Base-by-base conservation (phyloP, 2,888 invertebrate species). In the Meiosimyza decipiens region DNA sequence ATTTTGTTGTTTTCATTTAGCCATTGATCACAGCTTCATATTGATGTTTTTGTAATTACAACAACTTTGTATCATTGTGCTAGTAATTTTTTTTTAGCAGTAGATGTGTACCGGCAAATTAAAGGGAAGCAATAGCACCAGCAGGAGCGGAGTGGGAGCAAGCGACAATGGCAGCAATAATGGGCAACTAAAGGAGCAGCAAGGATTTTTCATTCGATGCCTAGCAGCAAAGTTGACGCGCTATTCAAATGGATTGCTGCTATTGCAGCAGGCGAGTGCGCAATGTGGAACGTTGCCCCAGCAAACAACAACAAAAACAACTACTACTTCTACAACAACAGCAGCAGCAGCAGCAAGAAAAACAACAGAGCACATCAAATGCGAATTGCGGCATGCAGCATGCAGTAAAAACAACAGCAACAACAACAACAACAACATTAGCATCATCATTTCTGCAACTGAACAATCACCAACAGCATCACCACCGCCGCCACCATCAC, bases 141-240 rank as follows among this genome's bases (percentile, higher is more conserved):
- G 40, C 40, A 40, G 40, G 40, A 40, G 40, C 40, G 40, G 60
- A 63, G 18, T 47, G 33, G 33, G 49, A 28, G 55, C 47, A 67
- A 40, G 47, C 47, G 64, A 55, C 47, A 54, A 63, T 62, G 28
- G 63, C 63, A 54, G 57, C 57, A 50, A 70, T 70, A 78, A 75
- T 74, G 76, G 71, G 67, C 74, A 77, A 60, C 75, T 69, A 78
- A 76, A 73, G 68, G 55, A 71, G 62, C 59, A 71, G 65, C 67
- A 75, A 75, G 77, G 74, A 77, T 74, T 73, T 70, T 68, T 74
- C 74, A 77, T 74, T 71, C 72, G 54, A 73, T 72, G 77, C 77
- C 78, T 73, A 73, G 59, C 68, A 74, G 78, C 75, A 16, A 75
- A 74, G 52, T 57, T 67, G 57, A 76, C 75, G 75, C 74, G 76